Evolutionary conservation across 2,797 vertebrate genomes (phyloP), one percentile per base, ranked within the genome.

Genomic region (Liasis olivaceus): DNA sequence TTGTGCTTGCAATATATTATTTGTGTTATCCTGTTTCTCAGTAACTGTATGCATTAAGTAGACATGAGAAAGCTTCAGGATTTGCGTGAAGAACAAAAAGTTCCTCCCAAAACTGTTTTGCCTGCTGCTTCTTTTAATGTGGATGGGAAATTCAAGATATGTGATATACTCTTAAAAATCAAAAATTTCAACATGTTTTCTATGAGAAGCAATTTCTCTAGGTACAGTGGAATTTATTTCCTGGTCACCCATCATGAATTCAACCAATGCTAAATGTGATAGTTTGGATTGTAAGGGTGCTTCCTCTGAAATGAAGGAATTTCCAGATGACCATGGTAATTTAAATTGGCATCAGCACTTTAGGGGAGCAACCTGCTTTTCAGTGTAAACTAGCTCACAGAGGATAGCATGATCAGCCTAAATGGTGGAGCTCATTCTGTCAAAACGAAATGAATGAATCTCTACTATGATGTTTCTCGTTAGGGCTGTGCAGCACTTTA

Each of bases 1-100:
- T 93, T 92, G 6, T 91, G 15, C 42, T 89, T 88, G 89, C 36
- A 9, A 13, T 94, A 28, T 86, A 95, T 94, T 89, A 63, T 28
- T 94, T 89, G 72, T n/a, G 89, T 89, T 93, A 26, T 2, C 2
- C 24, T 69, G 5, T 0, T 1, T 0, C 0, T 87, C 85, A 89
- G 87, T 2, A 51, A 1, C 17, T 72, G 0, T 56, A 63, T 89
- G 26, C 88, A 93, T 91, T 92, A 85, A 51, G 93, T 89, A 87
- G 63, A 47, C 54, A 84, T 87, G 89, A 86, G 90, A n/a, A 14
- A 47, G 0, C 72, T 13, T 93, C 56, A 26, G 1, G 84, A 36
- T 17, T 60, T 94, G 72, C 58, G 51, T 92, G 81, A 89, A 92
- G 14, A 93, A 58, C 9, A 64, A 89, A 66, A 94, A 62, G 5